Conservation (phyloP, 2,113 vertebrate species). For the Fulica atra region DNA sequence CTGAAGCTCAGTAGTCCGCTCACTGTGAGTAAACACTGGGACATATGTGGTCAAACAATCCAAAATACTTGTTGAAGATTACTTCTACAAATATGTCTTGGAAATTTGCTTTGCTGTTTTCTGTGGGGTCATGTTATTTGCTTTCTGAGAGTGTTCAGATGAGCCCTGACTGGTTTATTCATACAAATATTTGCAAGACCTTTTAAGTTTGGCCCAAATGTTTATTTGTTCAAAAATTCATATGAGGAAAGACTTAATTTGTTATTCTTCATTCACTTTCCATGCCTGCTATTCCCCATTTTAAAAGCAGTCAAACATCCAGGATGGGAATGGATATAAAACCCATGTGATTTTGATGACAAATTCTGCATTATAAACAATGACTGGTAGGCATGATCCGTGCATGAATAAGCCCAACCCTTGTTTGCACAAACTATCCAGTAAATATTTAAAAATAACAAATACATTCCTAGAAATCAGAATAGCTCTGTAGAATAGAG, state of each 20-base stretch:
- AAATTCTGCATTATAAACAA: constrained; percentile 18
- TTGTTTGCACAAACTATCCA: background rate
- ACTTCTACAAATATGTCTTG: background rate
- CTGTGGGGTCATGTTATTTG: constrained; percentile 16
- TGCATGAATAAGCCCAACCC: background rate
- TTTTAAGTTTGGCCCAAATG: constrained; percentile 33
- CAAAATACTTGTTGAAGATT: background rate
- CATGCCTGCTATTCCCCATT: background rate
- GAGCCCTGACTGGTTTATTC: constrained; percentile 1
- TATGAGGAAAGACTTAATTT: background rate
- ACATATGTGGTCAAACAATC: background rate
- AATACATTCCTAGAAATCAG: constrained; percentile 12
- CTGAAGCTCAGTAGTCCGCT: background rate
- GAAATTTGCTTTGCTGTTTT: constrained; percentile 27
- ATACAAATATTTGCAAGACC: constrained; percentile 53
- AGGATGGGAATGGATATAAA: background rate
- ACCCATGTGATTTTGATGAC: background rate
- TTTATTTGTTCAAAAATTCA: constrained; percentile 53
- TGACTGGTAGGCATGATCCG: background rate
- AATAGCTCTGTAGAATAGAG: background rate
- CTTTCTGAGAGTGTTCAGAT: background rate
- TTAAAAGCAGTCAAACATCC: background rate
- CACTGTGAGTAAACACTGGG: background rate
- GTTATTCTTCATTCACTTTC: background rate
- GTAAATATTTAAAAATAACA: constrained; percentile 48